Conservation (phyloP, 2,888 invertebrate genomes). For the Eurytoma californica region DNA sequence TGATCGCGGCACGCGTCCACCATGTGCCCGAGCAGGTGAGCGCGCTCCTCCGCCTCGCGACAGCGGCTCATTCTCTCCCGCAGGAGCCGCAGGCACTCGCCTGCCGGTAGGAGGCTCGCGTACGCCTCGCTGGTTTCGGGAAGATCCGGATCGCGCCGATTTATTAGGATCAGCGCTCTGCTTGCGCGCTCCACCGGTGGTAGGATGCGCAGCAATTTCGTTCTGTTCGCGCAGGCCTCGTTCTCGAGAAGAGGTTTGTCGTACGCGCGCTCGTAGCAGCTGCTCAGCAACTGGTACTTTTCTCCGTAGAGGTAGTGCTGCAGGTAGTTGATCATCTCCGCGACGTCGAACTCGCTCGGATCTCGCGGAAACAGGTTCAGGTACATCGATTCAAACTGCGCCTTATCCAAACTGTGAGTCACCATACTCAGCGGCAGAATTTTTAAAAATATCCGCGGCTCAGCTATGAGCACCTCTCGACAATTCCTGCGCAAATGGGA, state of each 20-base stretch:
- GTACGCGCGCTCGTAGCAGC: slow-evolving; percentile 32
- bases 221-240: fast-evolving
- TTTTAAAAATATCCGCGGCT: slow-evolving; percentile 42
- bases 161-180: not conserved
- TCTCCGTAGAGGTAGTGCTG: slow-evolving; percentile 32
- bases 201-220: slow-evolving; percentile 12
- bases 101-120: slow-evolving; percentile 12
- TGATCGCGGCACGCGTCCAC: slow-evolving; percentile 68
- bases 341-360: slow-evolving; percentile 23
- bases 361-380: slow-evolving; percentile 40
- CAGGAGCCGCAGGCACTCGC: not conserved
- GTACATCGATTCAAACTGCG: slow-evolving; percentile 28
- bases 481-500: no score
- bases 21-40: slow-evolving; percentile 56
- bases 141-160: not conserved
- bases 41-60: not conserved
- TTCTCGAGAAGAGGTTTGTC: slow-evolving; percentile 23
- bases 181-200: not conserved
- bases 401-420: not conserved
- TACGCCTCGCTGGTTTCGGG: not conserved
- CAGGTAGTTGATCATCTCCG: slow-evolving; percentile 13
- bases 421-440: slow-evolving; percentile 37
- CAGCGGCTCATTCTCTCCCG: not conserved
- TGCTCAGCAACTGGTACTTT: slow-evolving; percentile 23
- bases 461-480: slow-evolving; percentile 9